These are phyloP conservation scores for Mergus octosetaceus DNA, from an alignment of 2,797 vertebrate species.

Conservation along the genomic window DNA sequence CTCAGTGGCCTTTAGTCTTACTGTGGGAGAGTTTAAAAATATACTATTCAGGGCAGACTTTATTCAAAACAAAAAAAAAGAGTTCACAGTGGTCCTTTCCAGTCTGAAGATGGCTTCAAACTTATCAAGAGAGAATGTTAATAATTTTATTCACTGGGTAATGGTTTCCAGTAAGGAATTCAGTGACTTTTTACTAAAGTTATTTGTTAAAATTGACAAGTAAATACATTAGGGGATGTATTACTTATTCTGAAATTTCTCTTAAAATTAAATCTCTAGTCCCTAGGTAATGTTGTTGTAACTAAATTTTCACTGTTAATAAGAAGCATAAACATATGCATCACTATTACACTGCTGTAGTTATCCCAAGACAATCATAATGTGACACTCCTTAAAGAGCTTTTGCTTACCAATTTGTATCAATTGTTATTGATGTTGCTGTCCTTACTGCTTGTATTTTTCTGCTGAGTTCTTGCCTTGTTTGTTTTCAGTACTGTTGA, in stretches of 20 bases:
- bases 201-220: not conserved
- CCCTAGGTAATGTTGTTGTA: not conserved
- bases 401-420: not conserved
- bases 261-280: not conserved
- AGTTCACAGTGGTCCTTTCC: not conserved
- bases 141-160: not conserved
- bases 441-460: not conserved
- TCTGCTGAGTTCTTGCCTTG: not conserved
- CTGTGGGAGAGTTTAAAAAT: not conserved
- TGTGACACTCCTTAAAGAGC: not conserved
- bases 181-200: not conserved
- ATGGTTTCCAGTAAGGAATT: not conserved
- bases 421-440: not conserved
- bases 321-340: not conserved
- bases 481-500: not conserved
- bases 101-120: not conserved
- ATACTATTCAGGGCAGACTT: not conserved
- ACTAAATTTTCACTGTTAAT: not conserved
- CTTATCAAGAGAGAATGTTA: not conserved
- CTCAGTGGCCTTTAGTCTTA: not conserved
- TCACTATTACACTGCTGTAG: not conserved
- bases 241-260: not conserved
- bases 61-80: too few relatives aligned
- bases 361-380: not conserved
- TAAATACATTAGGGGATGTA: not conserved